Evolutionary conservation across 2,888 invertebrate genomes (phyloP), one percentile per base, ranked within the genome.

Genomic region (Lasius fuliginosus): DNA sequence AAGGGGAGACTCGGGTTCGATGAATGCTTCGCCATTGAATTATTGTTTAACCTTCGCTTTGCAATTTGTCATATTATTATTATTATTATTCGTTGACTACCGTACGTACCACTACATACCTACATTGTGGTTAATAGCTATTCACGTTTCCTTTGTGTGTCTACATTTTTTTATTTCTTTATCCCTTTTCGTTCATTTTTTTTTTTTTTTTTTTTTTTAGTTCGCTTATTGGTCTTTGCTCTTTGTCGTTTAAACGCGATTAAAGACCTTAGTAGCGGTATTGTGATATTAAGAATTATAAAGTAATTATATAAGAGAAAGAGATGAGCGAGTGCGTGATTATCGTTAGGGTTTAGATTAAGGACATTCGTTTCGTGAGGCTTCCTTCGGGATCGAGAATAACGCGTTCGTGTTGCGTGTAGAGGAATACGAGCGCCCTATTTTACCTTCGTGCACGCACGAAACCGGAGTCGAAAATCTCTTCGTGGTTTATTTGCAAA

Each of bases 221-320:
- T 67, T 67, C 23, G 30, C 73, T 89, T 85, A 71, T 84, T 81
- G 69, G 84, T 87, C 56, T 53, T 53, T 53, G 65, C 71, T 73
- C 71, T 71, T 87, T 82, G 68, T 42, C 42, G 46, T 64, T 53
- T 53, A 53, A 79, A 58, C 12, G 53, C 46, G 60, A 81, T 81
- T 91, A 89, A 89, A 90, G 77, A 88, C 91, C 91, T 89, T 90
- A 68, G 53, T 90, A 91, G 91, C 92, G 91, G 91, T 92, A 91
- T 94, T 93, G 94, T 93, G 94, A 94, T 94, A 94, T 92, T 92
- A 90, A 90, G 88, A 83, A 89, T 77, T 77, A 77, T 27, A n/a
- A 68, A 58, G 12, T 77, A 40, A 56, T 67, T 77, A 56, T 36
- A 36, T 36, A 36, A 30, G 30, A 79, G 40, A 79, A 33, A 46